phyloP scores from a whole-genome alignment of 1,140 invertebrate species.

The Neodiprion pinetum region DNA sequence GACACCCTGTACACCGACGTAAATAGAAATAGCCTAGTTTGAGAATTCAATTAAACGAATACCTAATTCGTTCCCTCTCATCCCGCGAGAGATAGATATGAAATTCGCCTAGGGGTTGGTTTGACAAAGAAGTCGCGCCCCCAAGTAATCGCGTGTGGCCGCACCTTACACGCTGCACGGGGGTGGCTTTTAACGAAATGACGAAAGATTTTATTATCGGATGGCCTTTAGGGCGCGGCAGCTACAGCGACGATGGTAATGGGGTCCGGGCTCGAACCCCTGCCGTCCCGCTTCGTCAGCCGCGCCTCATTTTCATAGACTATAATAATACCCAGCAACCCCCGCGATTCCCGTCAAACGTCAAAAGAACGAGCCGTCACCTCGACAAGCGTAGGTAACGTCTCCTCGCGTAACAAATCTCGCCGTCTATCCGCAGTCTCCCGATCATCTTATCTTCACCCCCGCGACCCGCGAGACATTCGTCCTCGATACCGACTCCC shows the following conservation, averaged over 20 bases:
- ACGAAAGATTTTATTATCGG: slow-evolving; percentile 53
- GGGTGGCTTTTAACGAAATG: slow-evolving; percentile 59
- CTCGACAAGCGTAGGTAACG: too few species aligned
- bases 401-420: too few species aligned
- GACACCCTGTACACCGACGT: not conserved
- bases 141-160: slow-evolving; percentile 29
- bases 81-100: not conserved
- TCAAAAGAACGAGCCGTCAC: not conserved
- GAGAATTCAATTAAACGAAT: slow-evolving; percentile 57
- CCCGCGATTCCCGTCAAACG: not conserved
- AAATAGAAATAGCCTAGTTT: slow-evolving; percentile 51
- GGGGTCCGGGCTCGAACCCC: slow-evolving; percentile 41
- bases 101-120: not conserved
- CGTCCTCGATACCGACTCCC: too few species aligned
- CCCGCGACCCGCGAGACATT: too few species aligned
- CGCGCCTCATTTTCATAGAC: not conserved
- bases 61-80: slow-evolving; percentile 35
- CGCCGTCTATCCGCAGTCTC: too few species aligned
- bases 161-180: slow-evolving; percentile 42
- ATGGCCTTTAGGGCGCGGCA: slow-evolving; percentile 45
- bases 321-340: not conserved
- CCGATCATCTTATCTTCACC: too few species aligned
- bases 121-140: slow-evolving; percentile 15
- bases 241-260: slow-evolving; percentile 32
- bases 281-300: slow-evolving; percentile 21